Conservation (phyloP, 2,888 invertebrate species). For the Trichogramma dendrolimi region DNA sequence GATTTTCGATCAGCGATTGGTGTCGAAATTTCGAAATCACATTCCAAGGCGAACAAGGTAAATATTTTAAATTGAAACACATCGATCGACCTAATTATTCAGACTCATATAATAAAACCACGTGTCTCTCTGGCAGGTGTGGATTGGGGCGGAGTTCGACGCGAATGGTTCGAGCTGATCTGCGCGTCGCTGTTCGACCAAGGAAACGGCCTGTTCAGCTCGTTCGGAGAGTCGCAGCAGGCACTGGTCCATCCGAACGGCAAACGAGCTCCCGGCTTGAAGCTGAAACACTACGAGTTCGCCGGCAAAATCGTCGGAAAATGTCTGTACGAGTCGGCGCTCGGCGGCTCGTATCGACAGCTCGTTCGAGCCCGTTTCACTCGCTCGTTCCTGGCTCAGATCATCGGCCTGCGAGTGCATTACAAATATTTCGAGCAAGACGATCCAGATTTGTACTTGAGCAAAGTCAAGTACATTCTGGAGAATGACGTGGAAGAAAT, state of each 20-base stretch:
- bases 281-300: conserved; percentile 85
- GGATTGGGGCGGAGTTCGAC: conserved; percentile 89
- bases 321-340: conserved; percentile 88
- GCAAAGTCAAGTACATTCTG: conserved; percentile 89
- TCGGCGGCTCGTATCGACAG: conserved; percentile 84
- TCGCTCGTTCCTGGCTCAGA: conserved; percentile 87
- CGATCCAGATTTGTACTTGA: conserved; percentile 87
- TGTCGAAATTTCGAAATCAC: conserved; percentile 89
- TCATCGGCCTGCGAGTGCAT: conserved; percentile 88
- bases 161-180: conserved; percentile 92
- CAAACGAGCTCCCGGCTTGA: conserved; percentile 69
- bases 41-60: conserved; percentile 91
- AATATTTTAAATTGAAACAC: not conserved
- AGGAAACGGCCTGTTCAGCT: conserved; percentile 74
- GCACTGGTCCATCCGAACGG: conserved; percentile 88
- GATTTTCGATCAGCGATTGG: conserved; percentile 87
- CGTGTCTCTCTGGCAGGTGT: conserved; percentile 60
- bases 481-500: conserved; percentile 84
- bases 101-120: not conserved
- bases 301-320: conserved; percentile 93
- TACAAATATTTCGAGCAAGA: conserved; percentile 96
- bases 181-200: conserved; percentile 85
- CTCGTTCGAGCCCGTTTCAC: conserved; percentile 86
- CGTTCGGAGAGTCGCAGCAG: conserved; percentile 81
- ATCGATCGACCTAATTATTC: not conserved